phyloP scores from a whole-genome alignment of 2,113 vertebrate species.

The Macquaria australasica region DNA sequence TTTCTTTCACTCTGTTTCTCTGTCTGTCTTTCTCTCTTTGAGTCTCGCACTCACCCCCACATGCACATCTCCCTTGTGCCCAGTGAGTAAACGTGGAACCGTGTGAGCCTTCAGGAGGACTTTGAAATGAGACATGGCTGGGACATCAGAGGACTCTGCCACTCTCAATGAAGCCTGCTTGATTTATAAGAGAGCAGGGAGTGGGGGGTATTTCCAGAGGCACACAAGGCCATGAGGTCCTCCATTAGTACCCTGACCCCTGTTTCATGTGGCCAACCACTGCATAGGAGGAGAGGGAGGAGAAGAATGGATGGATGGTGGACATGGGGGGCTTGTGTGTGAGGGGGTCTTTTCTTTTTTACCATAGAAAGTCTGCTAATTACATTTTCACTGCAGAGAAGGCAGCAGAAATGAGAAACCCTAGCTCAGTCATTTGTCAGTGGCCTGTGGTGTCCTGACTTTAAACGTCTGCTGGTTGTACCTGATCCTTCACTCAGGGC shows the following conservation, averaged over 20 bases:
- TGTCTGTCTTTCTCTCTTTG: constrained; percentile 45
- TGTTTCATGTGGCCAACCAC: constrained; percentile 76
- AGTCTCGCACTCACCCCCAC: constrained; percentile 32
- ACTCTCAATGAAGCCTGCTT: constrained; percentile 77
- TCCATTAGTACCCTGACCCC: constrained; percentile 87
- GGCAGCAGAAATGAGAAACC: constrained; percentile 72
- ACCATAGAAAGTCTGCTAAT: constrained; percentile 77
- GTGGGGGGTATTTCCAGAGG: constrained; percentile 80
- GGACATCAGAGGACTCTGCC: constrained; percentile 81
- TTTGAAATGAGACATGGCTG: constrained; percentile 84
- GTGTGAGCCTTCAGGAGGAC: constrained; percentile 77
- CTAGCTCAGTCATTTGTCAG: constrained; percentile 73
- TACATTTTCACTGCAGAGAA: constrained; percentile 73
- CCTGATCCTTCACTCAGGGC: constrained; percentile 54
- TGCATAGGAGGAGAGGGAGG: constrained; percentile 66
- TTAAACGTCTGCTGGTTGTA: constrained; percentile 48
- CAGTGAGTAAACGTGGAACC: constrained; percentile 78
- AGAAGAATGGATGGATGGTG: constrained; percentile 71
- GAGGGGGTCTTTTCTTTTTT: constrained; percentile 46
- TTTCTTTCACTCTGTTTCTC: constrained; percentile 25
- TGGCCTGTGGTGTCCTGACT: constrained; percentile 59
- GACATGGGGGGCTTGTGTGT: constrained; percentile 47
- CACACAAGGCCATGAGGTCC: constrained; percentile 84
- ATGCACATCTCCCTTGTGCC: constrained; percentile 63
- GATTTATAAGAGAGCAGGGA: constrained; percentile 85